A percentile compares a stretch with the other conserved stretches of the same genome.
phyloP scores from a whole-genome alignment of 2,113 vertebrate genomes.

The Perca flavescens region DNA sequence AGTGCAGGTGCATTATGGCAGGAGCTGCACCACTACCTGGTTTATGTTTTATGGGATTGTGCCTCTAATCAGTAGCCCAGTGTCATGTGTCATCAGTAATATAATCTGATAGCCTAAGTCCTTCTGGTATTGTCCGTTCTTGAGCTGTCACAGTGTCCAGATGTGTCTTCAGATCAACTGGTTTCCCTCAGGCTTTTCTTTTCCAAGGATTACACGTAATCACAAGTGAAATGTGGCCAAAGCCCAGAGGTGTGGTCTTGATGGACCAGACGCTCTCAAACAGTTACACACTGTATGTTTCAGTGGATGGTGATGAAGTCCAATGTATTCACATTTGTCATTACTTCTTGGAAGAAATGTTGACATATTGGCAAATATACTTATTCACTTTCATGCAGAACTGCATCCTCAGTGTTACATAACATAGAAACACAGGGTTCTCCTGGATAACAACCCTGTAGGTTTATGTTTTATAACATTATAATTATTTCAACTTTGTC shows the following conservation, averaged over 20 bases:
- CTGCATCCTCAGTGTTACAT: not conserved
- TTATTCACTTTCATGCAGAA: not conserved
- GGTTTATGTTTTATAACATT: not conserved
- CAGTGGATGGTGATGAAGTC: not conserved
- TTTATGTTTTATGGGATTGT: constrained; percentile 23
- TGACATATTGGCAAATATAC: not conserved
- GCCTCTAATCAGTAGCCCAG: constrained; percentile 37
- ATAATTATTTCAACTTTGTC: not conserved
- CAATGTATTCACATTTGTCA: not conserved
- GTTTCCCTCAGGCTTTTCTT: constrained; percentile 53
- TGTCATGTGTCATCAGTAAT: constrained; percentile 55
- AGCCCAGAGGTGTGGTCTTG: constrained; percentile 17
- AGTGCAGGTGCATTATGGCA: constrained; percentile 25
- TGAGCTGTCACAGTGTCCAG: constrained; percentile 54
- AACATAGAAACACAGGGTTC: not conserved
- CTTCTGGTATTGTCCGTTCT: constrained; percentile 51
- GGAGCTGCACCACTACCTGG: constrained; percentile 23
- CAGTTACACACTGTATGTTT: not conserved
- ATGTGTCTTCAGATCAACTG: constrained; percentile 56
- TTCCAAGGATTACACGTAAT: constrained; percentile 50
- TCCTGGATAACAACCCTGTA: not conserved
- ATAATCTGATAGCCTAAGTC: constrained; percentile 45
- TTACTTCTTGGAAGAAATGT: not conserved
- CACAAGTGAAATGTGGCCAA: constrained; percentile 37
- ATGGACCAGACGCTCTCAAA: not conserved